Conservation (phyloP, 2,113 vertebrate species). For the Danionella cerebrum region DNA sequence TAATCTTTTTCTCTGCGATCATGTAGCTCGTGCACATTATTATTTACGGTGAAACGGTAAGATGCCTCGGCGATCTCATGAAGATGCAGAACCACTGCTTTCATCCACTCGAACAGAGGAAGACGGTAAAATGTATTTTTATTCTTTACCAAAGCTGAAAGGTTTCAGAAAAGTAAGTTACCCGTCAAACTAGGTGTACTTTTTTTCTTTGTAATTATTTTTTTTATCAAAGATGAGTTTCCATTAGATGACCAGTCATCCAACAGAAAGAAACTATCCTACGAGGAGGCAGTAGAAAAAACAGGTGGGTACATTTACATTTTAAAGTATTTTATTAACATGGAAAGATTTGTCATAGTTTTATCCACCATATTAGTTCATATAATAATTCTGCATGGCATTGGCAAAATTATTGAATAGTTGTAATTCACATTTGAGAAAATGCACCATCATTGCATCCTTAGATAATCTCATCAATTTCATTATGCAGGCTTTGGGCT, state of each 20-base stretch:
- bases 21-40: neutral
- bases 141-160: too few relatives aligned
- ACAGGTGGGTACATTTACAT: slow-evolving; percentile 45
- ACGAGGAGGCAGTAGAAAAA: slow-evolving; percentile 61
- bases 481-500: slow-evolving; percentile 65
- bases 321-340: too few relatives aligned
- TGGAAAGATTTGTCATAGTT: too few relatives aligned
- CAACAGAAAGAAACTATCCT: slow-evolving; percentile 36
- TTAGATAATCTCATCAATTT: too few relatives aligned
- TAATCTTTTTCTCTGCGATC: neutral
- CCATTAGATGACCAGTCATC: neutral
- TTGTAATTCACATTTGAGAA: too few relatives aligned
- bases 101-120: slow-evolving; percentile 29
- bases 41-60: neutral
- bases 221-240: too few relatives aligned
- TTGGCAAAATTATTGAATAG: too few relatives aligned
- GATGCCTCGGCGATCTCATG: slow-evolving; percentile 42
- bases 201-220: too few relatives aligned
- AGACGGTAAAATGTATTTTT: slow-evolving; percentile 47
- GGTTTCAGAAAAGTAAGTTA: too few relatives aligned
- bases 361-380: neutral
- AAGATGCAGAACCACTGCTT: slow-evolving; percentile 42
- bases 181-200: too few relatives aligned
- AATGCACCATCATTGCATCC: too few relatives aligned
- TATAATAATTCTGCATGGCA: too few relatives aligned